These are phyloP conservation scores for Drosophila subobscura DNA, from an alignment of 1,140 invertebrate species.

Conservation along the genomic window DNA sequence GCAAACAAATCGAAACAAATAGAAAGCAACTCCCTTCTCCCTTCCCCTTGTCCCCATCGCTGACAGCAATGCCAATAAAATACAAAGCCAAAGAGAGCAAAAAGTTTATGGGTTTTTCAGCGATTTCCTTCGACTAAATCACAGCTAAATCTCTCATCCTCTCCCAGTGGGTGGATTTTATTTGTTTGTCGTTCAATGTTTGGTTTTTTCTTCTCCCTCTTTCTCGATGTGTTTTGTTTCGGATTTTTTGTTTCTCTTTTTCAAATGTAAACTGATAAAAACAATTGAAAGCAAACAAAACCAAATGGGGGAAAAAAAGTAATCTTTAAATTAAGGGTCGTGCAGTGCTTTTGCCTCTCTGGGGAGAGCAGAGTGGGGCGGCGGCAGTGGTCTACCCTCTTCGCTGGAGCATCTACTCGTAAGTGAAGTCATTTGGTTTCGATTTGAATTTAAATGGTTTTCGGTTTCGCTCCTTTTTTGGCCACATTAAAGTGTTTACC, in stretches of 20 bases:
- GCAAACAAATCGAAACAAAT: constrained; percentile 73
- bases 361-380: constrained; percentile 1
- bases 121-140: constrained; percentile 74
- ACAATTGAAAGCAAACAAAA: constrained; percentile 78
- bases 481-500: constrained; percentile 68
- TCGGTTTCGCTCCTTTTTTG: constrained; percentile 25
- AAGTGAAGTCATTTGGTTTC: constrained; percentile 73
- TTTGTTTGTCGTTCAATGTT: constrained; percentile 66
- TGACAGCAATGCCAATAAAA: constrained; percentile 70
- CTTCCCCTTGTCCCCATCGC: not conserved
- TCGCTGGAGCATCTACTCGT: constrained; percentile 37
- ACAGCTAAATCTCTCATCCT: constrained; percentile 70
- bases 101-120: constrained; percentile 79
- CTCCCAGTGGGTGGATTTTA: constrained; percentile 56
- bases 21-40: constrained; percentile 30
- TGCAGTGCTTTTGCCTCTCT: constrained; percentile 8
- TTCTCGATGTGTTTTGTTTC: constrained; percentile 23
- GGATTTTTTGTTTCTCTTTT: constrained; percentile 38
- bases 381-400: constrained; percentile 8
- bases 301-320: constrained; percentile 55
- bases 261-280: constrained; percentile 81
- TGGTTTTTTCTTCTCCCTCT: not conserved
- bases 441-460: constrained; percentile 75
- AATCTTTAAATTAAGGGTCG: constrained; percentile 78
- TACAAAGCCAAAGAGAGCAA: constrained; percentile 46